Conservation (phyloP, 1,140 invertebrate genomes). For the Geopemphigus sp. region DNA sequence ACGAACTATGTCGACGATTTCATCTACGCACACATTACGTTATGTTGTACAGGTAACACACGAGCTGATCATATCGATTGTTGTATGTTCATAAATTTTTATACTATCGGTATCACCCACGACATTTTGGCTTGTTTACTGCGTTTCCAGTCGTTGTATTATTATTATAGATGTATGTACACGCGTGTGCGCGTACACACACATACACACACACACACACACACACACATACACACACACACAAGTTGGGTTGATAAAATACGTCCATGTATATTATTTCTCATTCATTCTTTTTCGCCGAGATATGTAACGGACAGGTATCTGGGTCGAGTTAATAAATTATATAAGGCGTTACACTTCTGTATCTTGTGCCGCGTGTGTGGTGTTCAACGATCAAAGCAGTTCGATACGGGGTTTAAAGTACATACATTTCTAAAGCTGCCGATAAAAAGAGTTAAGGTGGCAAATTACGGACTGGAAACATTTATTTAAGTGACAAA, state of each 20-base stretch:
- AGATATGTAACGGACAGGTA: not conserved
- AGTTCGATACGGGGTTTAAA: conserved; percentile 22
- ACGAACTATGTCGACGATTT: too few species aligned
- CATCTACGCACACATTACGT: too few species aligned
- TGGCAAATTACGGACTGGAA: conserved; percentile 33
- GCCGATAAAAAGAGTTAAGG: conserved; percentile 38
- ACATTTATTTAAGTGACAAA: conserved; percentile 36
- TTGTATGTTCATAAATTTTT: too few species aligned
- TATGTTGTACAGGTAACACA: too few species aligned
- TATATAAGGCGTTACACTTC: not conserved
- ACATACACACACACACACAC: too few species aligned
- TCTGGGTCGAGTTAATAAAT: not conserved
- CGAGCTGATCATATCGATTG: too few species aligned
- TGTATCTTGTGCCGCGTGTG: not conserved
- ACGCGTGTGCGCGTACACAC: too few species aligned
- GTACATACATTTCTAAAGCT: conserved; percentile 17
- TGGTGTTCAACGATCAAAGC: not conserved
- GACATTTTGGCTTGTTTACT: too few species aligned
- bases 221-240: too few species aligned
- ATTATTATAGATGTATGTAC: too few species aligned
- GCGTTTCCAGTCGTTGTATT: too few species aligned
- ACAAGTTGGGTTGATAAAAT: not conserved
- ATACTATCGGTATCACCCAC: too few species aligned
- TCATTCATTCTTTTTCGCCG: not conserved
- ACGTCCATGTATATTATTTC: not conserved